A percentile compares a stretch with the other conserved stretches of the same genome.
These are phyloP conservation scores for Cremastinae sp. DNA, from an alignment of 2,888 invertebrate species.

Conservation along the genomic window DNA sequence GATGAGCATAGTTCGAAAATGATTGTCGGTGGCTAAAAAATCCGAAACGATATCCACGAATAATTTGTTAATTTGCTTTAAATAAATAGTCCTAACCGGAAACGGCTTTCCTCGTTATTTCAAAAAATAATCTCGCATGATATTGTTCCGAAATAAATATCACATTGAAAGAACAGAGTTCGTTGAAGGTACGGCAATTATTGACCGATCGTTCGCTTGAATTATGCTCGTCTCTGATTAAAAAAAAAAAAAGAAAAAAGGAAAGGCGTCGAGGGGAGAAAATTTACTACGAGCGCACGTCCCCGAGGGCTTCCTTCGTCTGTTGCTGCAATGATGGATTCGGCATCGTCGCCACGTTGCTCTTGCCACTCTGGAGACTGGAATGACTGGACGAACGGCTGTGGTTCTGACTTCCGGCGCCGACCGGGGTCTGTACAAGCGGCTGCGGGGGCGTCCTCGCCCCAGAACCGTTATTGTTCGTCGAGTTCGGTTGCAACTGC, in stretches of 20 bases:
- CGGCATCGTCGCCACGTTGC: slow-evolving; percentile 64
- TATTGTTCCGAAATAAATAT: too few species aligned
- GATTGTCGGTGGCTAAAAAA: not conserved
- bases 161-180: too few species aligned
- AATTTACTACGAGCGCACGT: slow-evolving; percentile 63
- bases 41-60: not conserved
- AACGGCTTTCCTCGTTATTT: too few species aligned
- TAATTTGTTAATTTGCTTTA: not conserved
- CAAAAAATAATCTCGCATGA: too few species aligned
- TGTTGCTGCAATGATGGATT: slow-evolving; percentile 65
- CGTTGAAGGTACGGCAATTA: not conserved
- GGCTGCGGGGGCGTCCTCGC: slow-evolving; percentile 86
- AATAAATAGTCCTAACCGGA: not conserved
- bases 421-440: slow-evolving; percentile 86
- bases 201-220: not conserved
- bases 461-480: slow-evolving; percentile 82
- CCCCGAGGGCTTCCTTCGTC: slow-evolving; percentile 71
- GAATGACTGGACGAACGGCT: slow-evolving; percentile 85
- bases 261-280: slow-evolving; percentile 6
- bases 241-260: too few species aligned
- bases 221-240: slow-evolving; percentile 22
- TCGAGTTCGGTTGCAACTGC: slow-evolving; percentile 86
- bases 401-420: slow-evolving; percentile 82
- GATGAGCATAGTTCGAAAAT: slow-evolving; percentile 27
- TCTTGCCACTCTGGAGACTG: slow-evolving; percentile 77